Conservation (phyloP, 2,797 vertebrate genomes). For the Esox lucius region DNA sequence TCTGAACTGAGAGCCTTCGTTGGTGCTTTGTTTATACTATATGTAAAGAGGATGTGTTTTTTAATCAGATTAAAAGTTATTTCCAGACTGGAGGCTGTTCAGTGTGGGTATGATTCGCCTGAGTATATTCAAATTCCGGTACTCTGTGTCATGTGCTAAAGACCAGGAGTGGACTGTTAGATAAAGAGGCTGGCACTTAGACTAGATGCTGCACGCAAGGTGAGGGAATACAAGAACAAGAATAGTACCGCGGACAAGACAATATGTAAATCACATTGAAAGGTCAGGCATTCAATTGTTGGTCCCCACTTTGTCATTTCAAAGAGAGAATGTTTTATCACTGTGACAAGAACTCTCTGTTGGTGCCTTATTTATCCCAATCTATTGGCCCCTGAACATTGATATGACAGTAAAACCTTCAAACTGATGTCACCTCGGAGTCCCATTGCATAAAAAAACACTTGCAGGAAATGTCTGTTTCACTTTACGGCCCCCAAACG, state of each 20-base stretch:
- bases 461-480: not conserved
- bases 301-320: not conserved
- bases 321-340: conserved; percentile 28
- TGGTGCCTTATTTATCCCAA: conserved; percentile 19
- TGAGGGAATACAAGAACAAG: not conserved
- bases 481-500: not conserved
- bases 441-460: conserved; percentile 8
- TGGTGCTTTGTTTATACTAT: too few species aligned
- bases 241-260: not conserved
- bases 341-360: conserved; percentile 10
- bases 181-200: too few species aligned
- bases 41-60: too few species aligned
- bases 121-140: too few species aligned
- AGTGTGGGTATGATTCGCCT: too few species aligned
- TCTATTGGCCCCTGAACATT: conserved; percentile 23
- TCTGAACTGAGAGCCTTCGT: too few species aligned
- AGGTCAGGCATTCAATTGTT: not conserved
- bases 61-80: too few species aligned
- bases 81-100: too few species aligned
- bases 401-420: conserved; percentile 26
- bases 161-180: too few species aligned
- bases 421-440: conserved; percentile 27
- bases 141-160: too few species aligned
- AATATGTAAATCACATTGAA: not conserved
- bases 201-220: not conserved